phyloP scores from a whole-genome alignment of 2,888 invertebrate species.

The Choreutis nemorana region DNA sequence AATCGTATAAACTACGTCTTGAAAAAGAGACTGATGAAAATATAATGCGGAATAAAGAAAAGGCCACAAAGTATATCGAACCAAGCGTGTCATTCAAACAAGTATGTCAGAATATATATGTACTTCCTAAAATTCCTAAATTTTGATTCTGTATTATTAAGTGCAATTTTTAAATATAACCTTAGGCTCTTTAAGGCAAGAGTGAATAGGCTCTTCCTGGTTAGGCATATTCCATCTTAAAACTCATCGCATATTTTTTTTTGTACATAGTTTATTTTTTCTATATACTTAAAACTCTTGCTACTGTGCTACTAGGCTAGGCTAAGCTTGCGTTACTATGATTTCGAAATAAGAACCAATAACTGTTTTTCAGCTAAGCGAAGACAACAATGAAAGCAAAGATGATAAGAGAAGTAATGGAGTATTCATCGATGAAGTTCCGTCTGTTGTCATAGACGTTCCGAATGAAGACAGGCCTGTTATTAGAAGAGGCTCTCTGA shows the following conservation, averaged over 20 bases:
- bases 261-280: too few relatives aligned
- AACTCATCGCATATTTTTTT: too few relatives aligned
- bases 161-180: too few relatives aligned
- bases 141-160: too few relatives aligned
- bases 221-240: too few relatives aligned
- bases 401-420: constrained; percentile 42
- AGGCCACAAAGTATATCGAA: constrained; percentile 74
- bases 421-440: constrained; percentile 32
- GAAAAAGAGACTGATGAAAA: constrained; percentile 81
- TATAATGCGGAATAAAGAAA: constrained; percentile 77
- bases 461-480: constrained; percentile 35
- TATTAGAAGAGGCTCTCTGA: constrained; percentile 51
- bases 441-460: constrained; percentile 39
- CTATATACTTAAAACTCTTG: too few relatives aligned
- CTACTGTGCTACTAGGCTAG: too few relatives aligned
- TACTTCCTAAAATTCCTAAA: not conserved
- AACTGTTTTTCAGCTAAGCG: constrained; percentile 28
- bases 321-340: too few relatives aligned
- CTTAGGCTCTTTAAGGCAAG: too few relatives aligned
- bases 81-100: constrained; percentile 64
- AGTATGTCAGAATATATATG: constrained; percentile 26
- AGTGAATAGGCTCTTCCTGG: too few relatives aligned
- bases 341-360: too few relatives aligned
- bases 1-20: constrained; percentile 74
- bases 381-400: constrained; percentile 28